Conservation (phyloP, 2,113 vertebrate genomes). For the Gasterosteus aculeatus region DNA sequence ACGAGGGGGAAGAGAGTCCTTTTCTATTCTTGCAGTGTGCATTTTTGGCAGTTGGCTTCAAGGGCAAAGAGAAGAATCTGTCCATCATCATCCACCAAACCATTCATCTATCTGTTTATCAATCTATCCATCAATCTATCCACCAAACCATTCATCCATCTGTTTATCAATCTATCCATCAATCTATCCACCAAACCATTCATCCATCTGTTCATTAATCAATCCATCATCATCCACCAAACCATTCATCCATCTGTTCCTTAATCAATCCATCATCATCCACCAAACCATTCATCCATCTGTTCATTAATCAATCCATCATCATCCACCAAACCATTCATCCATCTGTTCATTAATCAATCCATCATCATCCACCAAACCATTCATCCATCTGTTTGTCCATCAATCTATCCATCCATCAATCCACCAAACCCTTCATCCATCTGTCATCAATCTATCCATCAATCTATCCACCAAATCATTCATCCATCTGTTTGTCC, state of each 20-base stretch:
- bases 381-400: too few relatives aligned
- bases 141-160: too few relatives aligned
- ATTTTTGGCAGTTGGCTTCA: slow-evolving; percentile 7
- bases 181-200: neutral
- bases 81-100: neutral
- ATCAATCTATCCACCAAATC: neutral
- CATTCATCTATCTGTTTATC: neutral
- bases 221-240: neutral
- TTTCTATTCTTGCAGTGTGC: neutral
- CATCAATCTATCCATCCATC: too few relatives aligned
- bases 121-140: too few relatives aligned
- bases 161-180: neutral
- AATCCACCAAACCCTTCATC: neutral
- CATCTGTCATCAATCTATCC: neutral
- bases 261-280: neutral
- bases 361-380: too few relatives aligned
- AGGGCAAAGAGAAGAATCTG: slow-evolving; percentile 9
- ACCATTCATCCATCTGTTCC: neutral
- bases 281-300: too few relatives aligned
- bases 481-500: too few relatives aligned
- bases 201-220: neutral
- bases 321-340: too few relatives aligned
- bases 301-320: too few relatives aligned
- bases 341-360: neutral
- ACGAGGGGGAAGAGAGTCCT: neutral